Base-by-base conservation (phyloP, 2,888 invertebrate species). In the Cotesia congregata region DNA sequence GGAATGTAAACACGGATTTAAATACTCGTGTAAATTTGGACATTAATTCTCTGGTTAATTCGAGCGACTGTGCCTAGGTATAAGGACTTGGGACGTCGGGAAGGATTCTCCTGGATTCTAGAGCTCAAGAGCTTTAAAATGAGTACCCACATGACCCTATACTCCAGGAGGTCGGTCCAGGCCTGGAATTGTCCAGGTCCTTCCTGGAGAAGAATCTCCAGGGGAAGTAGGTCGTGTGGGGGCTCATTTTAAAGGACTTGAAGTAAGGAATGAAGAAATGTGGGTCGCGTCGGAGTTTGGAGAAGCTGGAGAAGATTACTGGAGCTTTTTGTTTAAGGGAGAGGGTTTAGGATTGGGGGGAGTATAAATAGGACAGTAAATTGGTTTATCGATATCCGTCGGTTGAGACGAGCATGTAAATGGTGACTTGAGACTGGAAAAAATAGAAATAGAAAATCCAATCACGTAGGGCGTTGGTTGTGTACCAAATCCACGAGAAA, bases 1-100 rank as follows among this genome's bases (percentile, higher is more conserved):
- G 76, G 79, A 80, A 79, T 73, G 79, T 80, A 79, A 77, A 79
- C 79, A 80, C 77, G 78, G 30, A 30, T 30, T 30, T 30, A 30
- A 80, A 80, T 78, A 68, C 76, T 38, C 50, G 67, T 77, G 76
- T 72, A 41, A 30, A 30, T 30, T 30, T 30, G 30, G 30, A 30
- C 30, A 30, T 30, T 30, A 30, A 30, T 30, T 30, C 30, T 30
- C 30, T 30, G 30, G 30, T 30, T 30, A 30, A 30, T 30, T 30
- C 3, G 3, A 30, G 30, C 3, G 30, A 30, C 3, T 30, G 30
- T 30, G 30, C 3, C 30, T 30, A 30, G 3, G 30, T 2, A 30
- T 30, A 2, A 30, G 30, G 30, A 30, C 30, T 30, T 30, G 30
- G 3, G 30, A 30, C 30, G 30, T 30, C 30, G 3, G 30, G 30